Percentiles rank a stretch among this genome's conserved stretches.
Evolutionary conservation across 2,888 invertebrate genomes (phyloP).

Genomic region (Lycophotia porphyrea): DNA sequence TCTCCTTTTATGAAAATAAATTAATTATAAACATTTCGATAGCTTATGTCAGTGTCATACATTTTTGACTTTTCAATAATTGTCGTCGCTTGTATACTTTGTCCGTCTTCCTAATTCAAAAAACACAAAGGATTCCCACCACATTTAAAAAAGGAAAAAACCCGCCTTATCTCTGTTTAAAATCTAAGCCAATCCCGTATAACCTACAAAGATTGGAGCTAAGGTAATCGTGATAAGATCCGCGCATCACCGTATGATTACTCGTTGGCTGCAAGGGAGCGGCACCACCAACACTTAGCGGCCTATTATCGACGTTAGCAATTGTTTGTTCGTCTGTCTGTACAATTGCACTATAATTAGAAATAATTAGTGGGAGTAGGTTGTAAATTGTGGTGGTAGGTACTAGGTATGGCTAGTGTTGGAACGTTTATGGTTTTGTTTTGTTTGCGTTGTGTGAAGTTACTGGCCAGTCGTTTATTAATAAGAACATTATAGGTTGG

Average conservation of each 20-base stretch:
- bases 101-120: background rate
- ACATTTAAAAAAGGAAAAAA: conserved; percentile 35
- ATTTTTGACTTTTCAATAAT: background rate
- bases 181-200: conserved; percentile 51
- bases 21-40: background rate
- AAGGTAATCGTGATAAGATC: conserved; percentile 61
- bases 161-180: conserved; percentile 30
- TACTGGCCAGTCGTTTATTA: background rate
- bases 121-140: background rate
- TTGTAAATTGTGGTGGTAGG: conserved; percentile 57
- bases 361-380: conserved; percentile 63
- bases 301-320: conserved; percentile 74
- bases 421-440: conserved; percentile 40
- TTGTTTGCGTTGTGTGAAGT: background rate
- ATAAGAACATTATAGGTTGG: background rate
- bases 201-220: conserved; percentile 61
- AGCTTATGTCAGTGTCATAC: background rate
- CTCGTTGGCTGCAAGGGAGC: conserved; percentile 58
- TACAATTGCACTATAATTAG: conserved; percentile 69
- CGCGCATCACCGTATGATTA: conserved; percentile 71
- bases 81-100: background rate
- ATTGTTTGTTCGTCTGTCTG: conserved; percentile 70
- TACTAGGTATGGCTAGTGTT: conserved; percentile 29
- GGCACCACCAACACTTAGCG: conserved; percentile 69
- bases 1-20: too few species aligned